Conservation (phyloP, 2,797 vertebrate genomes). For the Buceros bicornis region DNA sequence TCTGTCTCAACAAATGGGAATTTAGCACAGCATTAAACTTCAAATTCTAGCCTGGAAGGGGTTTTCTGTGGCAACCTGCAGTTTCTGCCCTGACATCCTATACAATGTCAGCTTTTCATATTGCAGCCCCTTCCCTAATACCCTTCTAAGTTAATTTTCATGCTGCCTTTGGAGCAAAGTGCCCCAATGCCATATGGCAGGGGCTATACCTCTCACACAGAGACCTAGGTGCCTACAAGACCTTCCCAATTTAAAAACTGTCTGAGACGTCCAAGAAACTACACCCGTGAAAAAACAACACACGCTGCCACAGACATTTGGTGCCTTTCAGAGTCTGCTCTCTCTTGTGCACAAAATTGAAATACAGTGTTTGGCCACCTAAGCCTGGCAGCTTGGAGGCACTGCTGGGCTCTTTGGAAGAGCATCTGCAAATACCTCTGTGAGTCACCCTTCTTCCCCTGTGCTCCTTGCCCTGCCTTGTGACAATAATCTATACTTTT, state of each 20-base stretch:
- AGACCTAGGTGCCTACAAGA: background rate
- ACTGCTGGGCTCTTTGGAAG: background rate
- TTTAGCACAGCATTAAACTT: background rate
- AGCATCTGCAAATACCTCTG: slow-evolving; percentile 10
- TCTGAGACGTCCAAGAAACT: background rate
- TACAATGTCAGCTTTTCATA: background rate
- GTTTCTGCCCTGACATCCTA: background rate
- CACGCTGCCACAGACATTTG: accelerated
- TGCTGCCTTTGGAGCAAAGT: background rate
- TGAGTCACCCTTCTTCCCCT: background rate
- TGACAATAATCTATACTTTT: background rate
- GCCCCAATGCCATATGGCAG: background rate
- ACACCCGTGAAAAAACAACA: background rate
- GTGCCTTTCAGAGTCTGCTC: background rate
- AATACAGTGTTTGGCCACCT: background rate
- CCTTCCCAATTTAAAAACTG: background rate
- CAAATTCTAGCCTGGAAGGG: background rate
- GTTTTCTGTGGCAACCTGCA: background rate
- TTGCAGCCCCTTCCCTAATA: background rate
- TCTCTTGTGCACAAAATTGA: background rate
- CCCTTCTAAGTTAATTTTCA: background rate
- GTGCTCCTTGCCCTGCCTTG: background rate
- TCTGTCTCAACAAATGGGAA: background rate
- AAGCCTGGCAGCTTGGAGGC: background rate
- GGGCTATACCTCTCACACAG: background rate